Conservation (phyloP, 2,113 vertebrate genomes). For the Cephalopterus ornatus region DNA sequence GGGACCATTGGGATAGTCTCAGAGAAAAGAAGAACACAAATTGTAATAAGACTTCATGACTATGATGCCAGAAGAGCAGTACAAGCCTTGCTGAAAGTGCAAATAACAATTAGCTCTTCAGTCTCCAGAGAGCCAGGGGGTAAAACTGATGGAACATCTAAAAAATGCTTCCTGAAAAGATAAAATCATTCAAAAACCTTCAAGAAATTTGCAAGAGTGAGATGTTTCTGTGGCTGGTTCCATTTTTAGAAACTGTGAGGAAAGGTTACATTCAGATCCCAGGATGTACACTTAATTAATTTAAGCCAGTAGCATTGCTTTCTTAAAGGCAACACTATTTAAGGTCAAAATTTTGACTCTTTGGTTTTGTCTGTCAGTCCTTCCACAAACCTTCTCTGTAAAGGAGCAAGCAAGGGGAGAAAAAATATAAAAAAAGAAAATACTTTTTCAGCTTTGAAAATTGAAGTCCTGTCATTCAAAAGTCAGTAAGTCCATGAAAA, state of each 20-base stretch:
- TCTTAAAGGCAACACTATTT: not conserved
- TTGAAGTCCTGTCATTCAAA: not conserved
- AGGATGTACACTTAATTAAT: not conserved
- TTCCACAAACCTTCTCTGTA: not conserved
- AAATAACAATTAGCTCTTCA: slow-evolving; percentile 50
- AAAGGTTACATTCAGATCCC: not conserved
- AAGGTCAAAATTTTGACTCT: not conserved
- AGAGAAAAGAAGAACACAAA: slow-evolving; percentile 3
- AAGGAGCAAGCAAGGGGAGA: not conserved
- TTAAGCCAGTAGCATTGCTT: not conserved
- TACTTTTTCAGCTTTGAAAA: not conserved
- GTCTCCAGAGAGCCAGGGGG: not conserved
- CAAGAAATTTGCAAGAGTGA: slow-evolving; percentile 10
- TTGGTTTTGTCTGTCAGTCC: not conserved
- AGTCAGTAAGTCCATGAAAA: not conserved
- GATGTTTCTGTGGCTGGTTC: not conserved
- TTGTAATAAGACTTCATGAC: slow-evolving; percentile 1
- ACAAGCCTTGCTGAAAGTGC: slow-evolving; percentile 21
- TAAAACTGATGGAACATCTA: not conserved
- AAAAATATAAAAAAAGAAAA: not conserved
- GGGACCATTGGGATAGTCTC: not conserved
- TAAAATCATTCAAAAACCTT: not conserved
- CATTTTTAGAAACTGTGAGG: not conserved
- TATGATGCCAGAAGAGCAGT: not conserved
- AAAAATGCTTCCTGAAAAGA: not conserved